Evolutionary conservation across 2,888 invertebrate species (phyloP).

Genomic region (Aleiodes leptofemur): DNA sequence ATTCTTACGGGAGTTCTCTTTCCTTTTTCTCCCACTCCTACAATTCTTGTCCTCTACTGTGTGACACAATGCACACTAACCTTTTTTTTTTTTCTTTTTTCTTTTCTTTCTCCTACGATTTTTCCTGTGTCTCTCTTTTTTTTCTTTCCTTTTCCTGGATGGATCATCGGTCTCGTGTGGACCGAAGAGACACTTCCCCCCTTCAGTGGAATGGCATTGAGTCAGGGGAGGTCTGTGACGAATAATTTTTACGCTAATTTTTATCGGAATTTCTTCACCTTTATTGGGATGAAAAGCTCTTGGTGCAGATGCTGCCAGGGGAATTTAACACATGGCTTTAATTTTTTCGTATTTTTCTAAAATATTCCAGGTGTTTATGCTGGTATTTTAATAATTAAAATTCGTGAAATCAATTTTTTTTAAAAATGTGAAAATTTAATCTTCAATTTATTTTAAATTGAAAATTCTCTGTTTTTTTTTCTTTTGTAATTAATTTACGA

Average conservation of each 20-base stretch:
- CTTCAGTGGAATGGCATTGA: slow-evolving; percentile 28
- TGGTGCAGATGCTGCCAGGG: slow-evolving; percentile 45
- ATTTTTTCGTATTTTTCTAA: slow-evolving; percentile 2
- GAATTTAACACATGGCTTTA: slow-evolving; percentile 20
- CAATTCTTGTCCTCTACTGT: slow-evolving; percentile 61
- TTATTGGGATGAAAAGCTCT: slow-evolving; percentile 15
- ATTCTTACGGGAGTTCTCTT: slow-evolving; percentile 49
- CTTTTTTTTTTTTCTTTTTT: slow-evolving; percentile 43
- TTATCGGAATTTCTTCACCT: slow-evolving; percentile 43
- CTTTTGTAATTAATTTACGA: too few relatives aligned
- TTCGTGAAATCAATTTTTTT: not conserved
- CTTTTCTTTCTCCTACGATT: slow-evolving; percentile 25
- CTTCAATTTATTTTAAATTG: too few relatives aligned
- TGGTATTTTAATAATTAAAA: not conserved
- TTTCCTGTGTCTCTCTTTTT: slow-evolving; percentile 39
- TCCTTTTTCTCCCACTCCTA: slow-evolving; percentile 8
- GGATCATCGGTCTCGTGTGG: slow-evolving; percentile 35
- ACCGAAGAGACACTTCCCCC: not conserved
- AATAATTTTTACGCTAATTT: slow-evolving; percentile 71
- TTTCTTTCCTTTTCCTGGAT: slow-evolving; percentile 35
- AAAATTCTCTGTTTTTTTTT: too few relatives aligned
- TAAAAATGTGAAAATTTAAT: too few relatives aligned
- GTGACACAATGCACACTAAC: slow-evolving; percentile 60
- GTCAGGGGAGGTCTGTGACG: slow-evolving; percentile 62
- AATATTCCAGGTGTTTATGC: slow-evolving; percentile 35